Conservation (phyloP, 2,113 vertebrate species). For the Corvus cornix region DNA sequence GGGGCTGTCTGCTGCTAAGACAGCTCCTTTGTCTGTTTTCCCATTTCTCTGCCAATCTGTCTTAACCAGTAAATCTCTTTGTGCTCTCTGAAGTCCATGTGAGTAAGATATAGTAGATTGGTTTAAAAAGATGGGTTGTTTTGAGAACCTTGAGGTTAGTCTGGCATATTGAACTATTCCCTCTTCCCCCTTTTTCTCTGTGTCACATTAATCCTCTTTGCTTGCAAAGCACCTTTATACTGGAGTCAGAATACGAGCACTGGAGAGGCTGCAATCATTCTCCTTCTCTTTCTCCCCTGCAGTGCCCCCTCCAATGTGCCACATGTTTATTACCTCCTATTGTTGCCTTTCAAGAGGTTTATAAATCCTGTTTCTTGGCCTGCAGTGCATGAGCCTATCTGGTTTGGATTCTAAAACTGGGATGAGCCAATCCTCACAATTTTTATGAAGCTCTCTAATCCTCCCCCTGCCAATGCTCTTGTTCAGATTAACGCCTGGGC, state of each 20-base stretch:
- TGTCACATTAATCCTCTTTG: not conserved
- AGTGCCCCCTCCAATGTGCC: not conserved
- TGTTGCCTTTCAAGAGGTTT: conserved; percentile 16
- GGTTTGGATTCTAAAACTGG: not conserved
- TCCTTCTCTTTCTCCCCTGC: not conserved
- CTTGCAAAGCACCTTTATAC: not conserved
- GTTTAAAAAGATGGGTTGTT: not conserved
- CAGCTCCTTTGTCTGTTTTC: conserved; percentile 23
- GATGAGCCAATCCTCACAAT: not conserved
- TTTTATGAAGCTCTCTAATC: not conserved
- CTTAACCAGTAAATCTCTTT: conserved; percentile 1
- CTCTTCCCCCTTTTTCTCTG: not conserved
- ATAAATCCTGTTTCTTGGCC: conserved; percentile 17
- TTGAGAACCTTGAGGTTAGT: not conserved
- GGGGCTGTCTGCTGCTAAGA: conserved; percentile 2
- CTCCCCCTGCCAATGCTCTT: not conserved
- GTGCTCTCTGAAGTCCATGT: not conserved
- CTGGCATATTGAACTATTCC: not conserved
- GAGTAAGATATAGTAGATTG: not conserved
- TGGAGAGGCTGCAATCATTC: not conserved
- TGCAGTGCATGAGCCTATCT: not conserved
- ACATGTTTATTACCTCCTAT: not conserved
- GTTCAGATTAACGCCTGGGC: not conserved
- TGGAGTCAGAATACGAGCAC: not conserved
- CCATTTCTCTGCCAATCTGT: not conserved